phyloP scores from a whole-genome alignment of 2,113 vertebrate genomes.

The Ictidomys tridecemlineatus region DNA sequence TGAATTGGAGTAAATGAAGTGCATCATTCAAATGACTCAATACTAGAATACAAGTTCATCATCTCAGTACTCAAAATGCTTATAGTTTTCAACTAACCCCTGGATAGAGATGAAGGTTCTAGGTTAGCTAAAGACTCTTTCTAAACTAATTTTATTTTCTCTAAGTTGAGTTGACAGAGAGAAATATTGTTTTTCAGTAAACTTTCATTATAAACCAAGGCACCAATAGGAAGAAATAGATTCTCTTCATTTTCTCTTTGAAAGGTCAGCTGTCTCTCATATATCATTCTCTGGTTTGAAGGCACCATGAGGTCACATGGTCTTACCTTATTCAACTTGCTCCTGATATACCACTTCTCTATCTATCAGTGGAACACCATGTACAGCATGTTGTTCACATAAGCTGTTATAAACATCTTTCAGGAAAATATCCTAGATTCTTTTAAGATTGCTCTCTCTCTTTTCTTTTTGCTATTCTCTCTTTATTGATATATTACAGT shows the following conservation, averaged over 20 bases:
- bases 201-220: conserved; percentile 53
- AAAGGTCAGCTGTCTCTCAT: conserved; percentile 48
- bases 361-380: fast-evolving
- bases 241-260: not conserved
- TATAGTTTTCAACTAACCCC: not conserved
- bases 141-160: conserved; percentile 49
- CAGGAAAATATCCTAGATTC: not conserved
- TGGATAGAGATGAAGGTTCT: not conserved
- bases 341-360: not conserved
- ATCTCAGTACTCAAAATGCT: conserved; percentile 47
- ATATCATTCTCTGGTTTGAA: not conserved
- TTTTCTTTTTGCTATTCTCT: not conserved
- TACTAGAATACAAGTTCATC: not conserved
- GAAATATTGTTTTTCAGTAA: conserved; percentile 23
- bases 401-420: not conserved
- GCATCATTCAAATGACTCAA: fast-evolving
- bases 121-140: not conserved
- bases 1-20: conserved; percentile 30
- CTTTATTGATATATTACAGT: not conserved
- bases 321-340: not conserved
- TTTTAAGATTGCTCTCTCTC: not conserved
- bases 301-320: not conserved
- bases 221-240: not conserved
- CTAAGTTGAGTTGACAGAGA: conserved; percentile 60
- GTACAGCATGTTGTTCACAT: not conserved